A percentile compares a stretch with the other conserved stretches of the same genome.
phyloP scores from a whole-genome alignment of 2,113 vertebrate genomes.

The Coturnix japonica region DNA sequence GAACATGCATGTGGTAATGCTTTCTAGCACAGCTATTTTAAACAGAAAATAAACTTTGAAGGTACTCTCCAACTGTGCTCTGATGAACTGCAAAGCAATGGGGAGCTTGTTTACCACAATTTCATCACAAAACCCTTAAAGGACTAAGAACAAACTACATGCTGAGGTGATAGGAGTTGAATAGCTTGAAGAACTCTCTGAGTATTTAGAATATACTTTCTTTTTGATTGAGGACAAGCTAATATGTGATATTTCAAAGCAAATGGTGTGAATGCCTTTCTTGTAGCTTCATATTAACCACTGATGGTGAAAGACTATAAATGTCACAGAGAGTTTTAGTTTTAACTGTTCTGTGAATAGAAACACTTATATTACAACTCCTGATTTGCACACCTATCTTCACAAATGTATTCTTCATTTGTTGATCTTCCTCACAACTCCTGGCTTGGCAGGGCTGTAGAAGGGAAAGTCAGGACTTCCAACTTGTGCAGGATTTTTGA shows the following conservation, averaged over 20 bases:
- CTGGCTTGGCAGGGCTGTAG: not conserved
- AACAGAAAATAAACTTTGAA: conserved; percentile 68
- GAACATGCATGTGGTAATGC: conserved; percentile 16
- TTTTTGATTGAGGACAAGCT: conserved; percentile 36
- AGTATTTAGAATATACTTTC: conserved; percentile 40
- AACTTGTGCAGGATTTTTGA: not conserved
- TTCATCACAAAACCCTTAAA: conserved; percentile 52
- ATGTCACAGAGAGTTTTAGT: not conserved
- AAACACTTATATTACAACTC: not conserved
- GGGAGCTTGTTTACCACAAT: conserved; percentile 69
- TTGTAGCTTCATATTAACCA: not conserved
- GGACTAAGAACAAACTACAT: conserved; percentile 66
- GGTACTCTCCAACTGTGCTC: conserved; percentile 63
- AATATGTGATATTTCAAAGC: conserved; percentile 9
- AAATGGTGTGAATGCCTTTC: not conserved
- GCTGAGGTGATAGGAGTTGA: conserved; percentile 66
- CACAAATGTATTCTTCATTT: not conserved
- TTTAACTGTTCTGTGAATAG: not conserved
- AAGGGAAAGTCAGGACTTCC: not conserved
- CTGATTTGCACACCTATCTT: not conserved
- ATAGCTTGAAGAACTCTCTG: conserved; percentile 56
- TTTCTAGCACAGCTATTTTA: conserved; percentile 58
- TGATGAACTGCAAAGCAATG: conserved; percentile 73
- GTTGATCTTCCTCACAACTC: not conserved
- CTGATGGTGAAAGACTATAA: not conserved